phyloP scores from a whole-genome alignment of 2,888 invertebrate genomes.

The Conops quadrifasciatus region DNA sequence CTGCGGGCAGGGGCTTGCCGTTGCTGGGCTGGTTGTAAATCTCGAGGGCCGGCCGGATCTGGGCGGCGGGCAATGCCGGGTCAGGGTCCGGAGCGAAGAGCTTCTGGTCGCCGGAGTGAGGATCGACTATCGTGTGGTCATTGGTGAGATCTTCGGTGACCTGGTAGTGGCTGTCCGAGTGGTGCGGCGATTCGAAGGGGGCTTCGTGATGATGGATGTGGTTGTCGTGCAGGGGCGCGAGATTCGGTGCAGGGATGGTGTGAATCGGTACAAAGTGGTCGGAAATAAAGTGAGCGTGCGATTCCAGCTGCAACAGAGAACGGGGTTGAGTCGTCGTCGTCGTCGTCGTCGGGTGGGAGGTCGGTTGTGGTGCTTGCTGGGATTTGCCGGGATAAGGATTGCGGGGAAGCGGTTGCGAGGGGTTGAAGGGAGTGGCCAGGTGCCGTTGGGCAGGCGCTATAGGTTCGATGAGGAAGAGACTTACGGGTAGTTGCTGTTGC shows the following conservation, averaged over 20 bases:
- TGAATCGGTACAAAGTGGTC: conserved; percentile 90
- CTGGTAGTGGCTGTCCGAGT: conserved; percentile 64
- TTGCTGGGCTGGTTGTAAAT: conserved; percentile 66
- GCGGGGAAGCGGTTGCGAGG: not conserved
- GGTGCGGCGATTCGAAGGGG: conserved; percentile 50
- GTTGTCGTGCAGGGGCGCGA: conserved; percentile 63
- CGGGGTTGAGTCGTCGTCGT: not conserved
- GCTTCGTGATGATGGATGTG: conserved; percentile 57
- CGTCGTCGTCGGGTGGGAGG: not conserved
- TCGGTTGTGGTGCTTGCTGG: no score
- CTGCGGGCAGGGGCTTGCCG: conserved; percentile 60
- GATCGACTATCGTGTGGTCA: conserved; percentile 63
- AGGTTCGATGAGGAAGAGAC: conserved; percentile 36
- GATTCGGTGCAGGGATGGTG: conserved; percentile 86
- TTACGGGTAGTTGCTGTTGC: conserved; percentile 58
- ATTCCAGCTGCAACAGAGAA: conserved; percentile 52
- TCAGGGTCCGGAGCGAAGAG: conserved; percentile 68
- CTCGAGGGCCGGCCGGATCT: conserved; percentile 63
- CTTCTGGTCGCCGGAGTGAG: conserved; percentile 63
- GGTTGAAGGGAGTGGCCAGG: conserved; percentile 10
- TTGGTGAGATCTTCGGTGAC: conserved; percentile 67
- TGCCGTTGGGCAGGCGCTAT: not conserved
- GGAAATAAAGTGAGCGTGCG: conserved; percentile 72
- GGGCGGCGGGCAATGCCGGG: conserved; percentile 64
- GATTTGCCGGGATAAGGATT: no score